Percentiles rank a stretch among this genome's conserved stretches.
These are phyloP conservation scores for Trichechus manatus DNA, from an alignment of 2,113 vertebrate genomes.

Conservation along the genomic window DNA sequence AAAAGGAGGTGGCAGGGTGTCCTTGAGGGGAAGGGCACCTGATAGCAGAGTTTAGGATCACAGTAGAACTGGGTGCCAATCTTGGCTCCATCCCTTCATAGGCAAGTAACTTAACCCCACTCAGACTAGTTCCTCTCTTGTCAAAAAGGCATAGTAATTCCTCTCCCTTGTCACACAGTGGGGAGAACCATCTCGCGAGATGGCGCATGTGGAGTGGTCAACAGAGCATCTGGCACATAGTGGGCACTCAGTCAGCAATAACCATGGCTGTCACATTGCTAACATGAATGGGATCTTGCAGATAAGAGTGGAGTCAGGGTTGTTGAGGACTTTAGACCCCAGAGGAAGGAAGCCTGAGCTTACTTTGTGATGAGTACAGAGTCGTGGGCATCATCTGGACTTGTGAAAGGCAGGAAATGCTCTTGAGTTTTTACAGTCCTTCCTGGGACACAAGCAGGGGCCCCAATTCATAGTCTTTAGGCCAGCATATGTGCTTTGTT, in stretches of 20 bases:
- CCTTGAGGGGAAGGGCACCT: neutral
- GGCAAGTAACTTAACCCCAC: neutral
- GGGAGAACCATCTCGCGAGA: neutral
- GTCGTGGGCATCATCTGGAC: neutral
- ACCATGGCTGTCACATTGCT: neutral
- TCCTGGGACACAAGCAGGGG: neutral
- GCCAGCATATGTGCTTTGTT: neutral
- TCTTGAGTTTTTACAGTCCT: neutral
- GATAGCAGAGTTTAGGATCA: neutral
- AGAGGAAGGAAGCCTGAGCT: neutral
- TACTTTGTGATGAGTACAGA: neutral
- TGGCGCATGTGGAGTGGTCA: rapidly evolving
- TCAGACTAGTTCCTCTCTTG: neutral
- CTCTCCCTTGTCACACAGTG: neutral
- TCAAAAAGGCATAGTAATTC: neutral
- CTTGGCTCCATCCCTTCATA: neutral
- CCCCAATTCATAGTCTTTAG: neutral
- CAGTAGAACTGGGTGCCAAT: neutral
- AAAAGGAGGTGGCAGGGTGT: neutral
- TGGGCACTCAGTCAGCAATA: neutral
- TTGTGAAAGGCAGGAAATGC: neutral
- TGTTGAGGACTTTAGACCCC: neutral
- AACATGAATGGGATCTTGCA: neutral
- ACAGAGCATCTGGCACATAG: rapidly evolving
- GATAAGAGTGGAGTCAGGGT: neutral